These are phyloP conservation scores for Caenorhabditis virilis DNA, from an alignment of 2,888 invertebrate genomes.

Conservation along the genomic window DNA sequence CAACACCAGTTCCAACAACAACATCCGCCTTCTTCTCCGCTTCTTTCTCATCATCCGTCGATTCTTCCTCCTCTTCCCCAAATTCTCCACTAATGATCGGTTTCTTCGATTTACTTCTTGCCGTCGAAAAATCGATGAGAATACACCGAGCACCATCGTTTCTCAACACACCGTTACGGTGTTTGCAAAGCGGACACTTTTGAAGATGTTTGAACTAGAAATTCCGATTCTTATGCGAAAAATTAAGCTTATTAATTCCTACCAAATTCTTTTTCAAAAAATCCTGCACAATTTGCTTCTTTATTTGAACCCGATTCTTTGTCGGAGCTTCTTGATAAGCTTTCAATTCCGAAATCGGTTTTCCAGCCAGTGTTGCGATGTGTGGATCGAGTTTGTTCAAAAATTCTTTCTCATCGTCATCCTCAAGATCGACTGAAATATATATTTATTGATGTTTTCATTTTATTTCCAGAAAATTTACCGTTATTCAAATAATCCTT, in stretches of 20 bases:
- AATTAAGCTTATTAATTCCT: background rate
- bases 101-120: slow-evolving; percentile 19
- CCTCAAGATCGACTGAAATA: slow-evolving; percentile 8
- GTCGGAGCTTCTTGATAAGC: slow-evolving; percentile 27
- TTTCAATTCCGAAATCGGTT: slow-evolving; percentile 20
- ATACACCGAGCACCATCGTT: slow-evolving; percentile 60
- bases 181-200: slow-evolving; percentile 63
- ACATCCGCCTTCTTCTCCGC: slow-evolving; percentile 19
- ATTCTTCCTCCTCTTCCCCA: slow-evolving; percentile 21
- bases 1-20: background rate
- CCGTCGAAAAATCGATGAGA: slow-evolving; percentile 57
- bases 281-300: slow-evolving; percentile 41
- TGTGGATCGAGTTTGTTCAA: slow-evolving; percentile 67
- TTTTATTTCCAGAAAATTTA: background rate
- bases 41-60: slow-evolving; percentile 33
- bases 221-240: background rate
- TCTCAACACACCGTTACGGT: slow-evolving; percentile 56
- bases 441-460: background rate
- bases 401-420: slow-evolving; percentile 12
- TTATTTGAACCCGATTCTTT: slow-evolving; percentile 57
- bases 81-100: slow-evolving; percentile 11
- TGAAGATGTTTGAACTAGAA: slow-evolving; percentile 57
- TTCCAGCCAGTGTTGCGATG: slow-evolving; percentile 69
- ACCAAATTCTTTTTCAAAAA: slow-evolving; percentile 52
- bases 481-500: slow-evolving; percentile 23